Evolutionary conservation across 2,797 vertebrate genomes (phyloP), one percentile per base, ranked within the genome.

Genomic region (Ptychobarbus kaznakovi): DNA sequence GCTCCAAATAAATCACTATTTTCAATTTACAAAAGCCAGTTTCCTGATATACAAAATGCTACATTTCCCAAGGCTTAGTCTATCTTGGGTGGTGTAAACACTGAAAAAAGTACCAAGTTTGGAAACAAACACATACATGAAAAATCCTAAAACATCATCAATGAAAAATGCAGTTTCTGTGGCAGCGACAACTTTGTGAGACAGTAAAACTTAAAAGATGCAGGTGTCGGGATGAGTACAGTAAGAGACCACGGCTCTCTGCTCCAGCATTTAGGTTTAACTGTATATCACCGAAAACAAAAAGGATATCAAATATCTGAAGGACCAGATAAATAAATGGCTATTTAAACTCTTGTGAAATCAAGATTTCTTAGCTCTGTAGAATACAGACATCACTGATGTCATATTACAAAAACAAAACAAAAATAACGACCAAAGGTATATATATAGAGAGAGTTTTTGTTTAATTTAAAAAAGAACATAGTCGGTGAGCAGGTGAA

Each of bases 321-420:
- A 96, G 95, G 96, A 94, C 93, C 93, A 95, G 86, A 89, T 93
- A 95, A 96, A 96, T 95, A 96, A 97, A 97, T 96, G 95, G 95
- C 95, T 96, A 95, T 97, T 97, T 96, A 94, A 95, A 97, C 96
- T 99, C 98, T 99, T 99, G 98, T 96, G 95, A 99, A 99, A 99
- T 97, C 98, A 99, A 99, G 98, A 99, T 96, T 96, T 94, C 93
- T 82, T 97, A 97, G 97, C 97, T 98, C 97, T 98, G 96, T 97
- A 98, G 96, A 97, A 96, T 86, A 96, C 91, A 96, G 98, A 99
- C 98, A 99, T 99, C 98, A 99, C 97, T 99, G 98, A 99, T 98
- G 98, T 99, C 98, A 98, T 99, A 99, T 94, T 95, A 96, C 94
- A 95, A 95, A 96, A 93, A 86, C 63, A 93, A 81, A 89, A 13